These are phyloP conservation scores for Bombylius discolor DNA, from an alignment of 2,888 invertebrate species.

Conservation along the genomic window DNA sequence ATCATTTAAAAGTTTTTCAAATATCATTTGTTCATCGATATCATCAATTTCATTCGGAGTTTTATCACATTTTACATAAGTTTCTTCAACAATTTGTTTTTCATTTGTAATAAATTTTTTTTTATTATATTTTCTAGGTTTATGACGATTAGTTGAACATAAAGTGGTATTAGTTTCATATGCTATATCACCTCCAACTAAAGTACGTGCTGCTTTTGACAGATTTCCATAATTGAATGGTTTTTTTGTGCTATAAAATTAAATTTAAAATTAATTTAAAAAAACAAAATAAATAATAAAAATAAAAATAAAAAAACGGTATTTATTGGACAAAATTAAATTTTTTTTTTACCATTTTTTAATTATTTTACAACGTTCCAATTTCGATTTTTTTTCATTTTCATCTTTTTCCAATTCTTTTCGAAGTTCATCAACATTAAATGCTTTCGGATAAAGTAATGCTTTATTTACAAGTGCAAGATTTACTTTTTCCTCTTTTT, in stretches of 20 bases:
- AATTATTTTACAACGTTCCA: not conserved
- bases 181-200: conserved; percentile 9
- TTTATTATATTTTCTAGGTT: no score
- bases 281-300: no score
- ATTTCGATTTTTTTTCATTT: conserved; percentile 26
- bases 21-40: not conserved
- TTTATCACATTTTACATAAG: no score
- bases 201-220: conserved; percentile 2
- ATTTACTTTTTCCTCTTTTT: conserved; percentile 76
- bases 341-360: not conserved
- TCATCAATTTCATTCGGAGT: not conserved
- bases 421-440: conserved; percentile 50
- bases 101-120: no score
- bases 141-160: no score
- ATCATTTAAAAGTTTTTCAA: not conserved
- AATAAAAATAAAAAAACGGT: no score
- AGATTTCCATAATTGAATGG: no score
- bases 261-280: not conserved
- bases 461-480: conserved; percentile 61
- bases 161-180: conserved; percentile 10
- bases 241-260: not conserved
- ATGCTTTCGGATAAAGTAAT: conserved; percentile 52
- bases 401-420: conserved; percentile 41
- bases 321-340: no score
- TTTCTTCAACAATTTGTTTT: no score